Percentiles rank a stretch among this genome's conserved stretches.
These are phyloP conservation scores for Castor canadensis DNA, from an alignment of 2,113 vertebrate species.

Conservation along the genomic window DNA sequence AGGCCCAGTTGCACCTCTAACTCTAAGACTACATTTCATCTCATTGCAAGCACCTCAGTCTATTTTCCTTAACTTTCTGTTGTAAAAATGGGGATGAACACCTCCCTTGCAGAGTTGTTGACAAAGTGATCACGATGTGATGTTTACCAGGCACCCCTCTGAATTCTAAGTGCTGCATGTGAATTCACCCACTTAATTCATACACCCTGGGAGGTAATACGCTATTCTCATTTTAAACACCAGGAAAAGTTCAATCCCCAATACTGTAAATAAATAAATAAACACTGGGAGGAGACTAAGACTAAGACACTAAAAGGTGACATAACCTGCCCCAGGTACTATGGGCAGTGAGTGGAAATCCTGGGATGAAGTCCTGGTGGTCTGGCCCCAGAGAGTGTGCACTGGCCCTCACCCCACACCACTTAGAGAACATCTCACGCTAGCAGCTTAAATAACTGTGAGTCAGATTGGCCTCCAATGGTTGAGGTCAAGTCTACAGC, in stretches of 20 bases:
- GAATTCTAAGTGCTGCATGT: not conserved
- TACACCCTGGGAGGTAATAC: not conserved
- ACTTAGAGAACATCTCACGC: not conserved
- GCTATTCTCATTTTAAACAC: not conserved
- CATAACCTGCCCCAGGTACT: too few species aligned
- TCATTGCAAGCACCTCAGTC: fast-evolving
- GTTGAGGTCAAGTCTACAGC: not conserved
- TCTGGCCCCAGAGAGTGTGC: not conserved
- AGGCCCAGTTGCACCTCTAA: not conserved
- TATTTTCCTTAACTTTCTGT: not conserved
- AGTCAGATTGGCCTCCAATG: not conserved
- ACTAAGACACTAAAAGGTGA: not conserved
- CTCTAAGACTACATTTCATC: not conserved
- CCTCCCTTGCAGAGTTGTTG: not conserved
- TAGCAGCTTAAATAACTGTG: not conserved
- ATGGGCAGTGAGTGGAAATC: not conserved
- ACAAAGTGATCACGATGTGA: not conserved
- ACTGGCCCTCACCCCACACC: too few species aligned
- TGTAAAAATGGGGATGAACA: not conserved
- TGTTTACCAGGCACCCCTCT: not conserved
- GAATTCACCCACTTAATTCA: not conserved
- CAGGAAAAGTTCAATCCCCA: too few species aligned
- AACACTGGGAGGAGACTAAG: too few species aligned
- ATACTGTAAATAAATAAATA: too few species aligned
- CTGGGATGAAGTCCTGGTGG: not conserved